Evolutionary conservation across 1,140 invertebrate genomes (phyloP), one percentile per base, ranked within the genome.

Genomic region (Ips typographus): DNA sequence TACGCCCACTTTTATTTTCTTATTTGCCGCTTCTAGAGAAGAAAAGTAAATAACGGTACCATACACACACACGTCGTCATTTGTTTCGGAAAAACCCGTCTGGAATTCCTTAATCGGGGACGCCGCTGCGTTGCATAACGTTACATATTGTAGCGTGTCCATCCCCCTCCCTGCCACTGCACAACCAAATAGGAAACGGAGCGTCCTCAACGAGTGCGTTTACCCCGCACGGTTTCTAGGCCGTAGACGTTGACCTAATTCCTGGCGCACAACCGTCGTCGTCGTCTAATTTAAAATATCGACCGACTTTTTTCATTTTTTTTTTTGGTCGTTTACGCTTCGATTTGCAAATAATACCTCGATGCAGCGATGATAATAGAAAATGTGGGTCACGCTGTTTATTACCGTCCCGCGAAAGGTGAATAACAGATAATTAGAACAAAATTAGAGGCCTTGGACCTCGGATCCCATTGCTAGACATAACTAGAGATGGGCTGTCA

Each of bases 391-490:
- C 52, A 57, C 41, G 53, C 57, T 65, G 63, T 65, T 65, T 65
- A 65, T 40, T 22, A 22, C 22, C 53, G 39, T 38, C 51, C 40
- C 22, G 4, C 37, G 42, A 67, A 67, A 67, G 65, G 65, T 67
- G 65, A 67, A 67, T 67, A 67, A 58, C 65, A 67, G 42, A 44
- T 43, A 67, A 67, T 59, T 67, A 51, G 65, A 59, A 59, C 65
- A 40, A 47, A 43, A 41, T 65, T 42, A 36, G 39, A 43, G 56
- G 40, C 65, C 65, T 59, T 59, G 65, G n/a, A 43, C 39, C 63
- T 7, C 22, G 37, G 41, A 41, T 37, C 39, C n/a, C 44, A 8
- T 55, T 55, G 37, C 36, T 22, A 22, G 22, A 22, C 22, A 22
- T 22, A 22, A 0, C 22, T 22, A 22, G 22, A 22, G 22, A 22